phyloP scores from a whole-genome alignment of 2,113 vertebrate species.

The Rhegmatorhina hoffmannsi region DNA sequence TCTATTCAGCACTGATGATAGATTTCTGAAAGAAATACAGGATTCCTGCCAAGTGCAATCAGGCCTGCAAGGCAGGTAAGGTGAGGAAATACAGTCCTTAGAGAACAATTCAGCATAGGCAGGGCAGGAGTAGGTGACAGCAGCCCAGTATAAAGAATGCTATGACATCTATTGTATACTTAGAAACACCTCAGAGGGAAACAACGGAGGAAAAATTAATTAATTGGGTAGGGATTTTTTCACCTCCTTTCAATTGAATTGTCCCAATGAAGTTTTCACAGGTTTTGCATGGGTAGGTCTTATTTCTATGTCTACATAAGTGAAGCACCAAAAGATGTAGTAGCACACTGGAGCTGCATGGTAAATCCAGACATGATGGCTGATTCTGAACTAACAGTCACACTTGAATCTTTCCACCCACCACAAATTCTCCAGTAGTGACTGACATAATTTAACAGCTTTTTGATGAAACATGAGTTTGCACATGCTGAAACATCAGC shows the following conservation, averaged over 20 bases:
- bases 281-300: neutral
- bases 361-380: neutral
- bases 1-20: neutral
- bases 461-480: neutral
- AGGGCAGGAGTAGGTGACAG: neutral
- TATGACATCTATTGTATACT: neutral
- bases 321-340: neutral
- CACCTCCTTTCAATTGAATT: neutral
- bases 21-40: neutral
- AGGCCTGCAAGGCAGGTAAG: neutral
- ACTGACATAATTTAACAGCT: neutral
- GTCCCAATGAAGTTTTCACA: neutral
- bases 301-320: neutral
- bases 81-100: neutral
- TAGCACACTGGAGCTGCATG: neutral
- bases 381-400: neutral
- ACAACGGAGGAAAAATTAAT: neutral
- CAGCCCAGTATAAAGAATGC: neutral
- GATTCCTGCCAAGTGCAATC: neutral
- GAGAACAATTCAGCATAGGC: accelerated
- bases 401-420: neutral
- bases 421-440: neutral
- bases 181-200: neutral
- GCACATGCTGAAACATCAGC: neutral
- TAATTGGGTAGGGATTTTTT: neutral